Evolutionary conservation across 2,888 invertebrate species (phyloP).

Genomic region (Keiferia lycopersicella): DNA sequence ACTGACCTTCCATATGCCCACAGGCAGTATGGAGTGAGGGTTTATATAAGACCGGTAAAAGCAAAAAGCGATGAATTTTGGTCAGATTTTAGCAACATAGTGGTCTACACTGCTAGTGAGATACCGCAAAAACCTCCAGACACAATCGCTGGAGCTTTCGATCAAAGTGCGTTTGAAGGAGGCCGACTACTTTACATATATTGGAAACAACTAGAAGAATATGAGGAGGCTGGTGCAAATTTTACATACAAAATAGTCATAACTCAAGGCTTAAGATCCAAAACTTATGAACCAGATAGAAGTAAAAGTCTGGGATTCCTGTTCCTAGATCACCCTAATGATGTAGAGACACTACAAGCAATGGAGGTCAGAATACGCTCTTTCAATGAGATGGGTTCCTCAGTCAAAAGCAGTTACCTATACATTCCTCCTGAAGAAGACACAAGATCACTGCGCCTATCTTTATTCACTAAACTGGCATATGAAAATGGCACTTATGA

Average conservation of each 20-base stretch:
- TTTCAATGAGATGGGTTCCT: slow-evolving; percentile 82
- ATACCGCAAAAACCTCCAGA: slow-evolving; percentile 85
- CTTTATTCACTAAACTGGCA: slow-evolving; percentile 86
- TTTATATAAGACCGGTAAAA: slow-evolving; percentile 82
- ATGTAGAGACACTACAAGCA: slow-evolving; percentile 67
- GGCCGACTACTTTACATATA: slow-evolving; percentile 86
- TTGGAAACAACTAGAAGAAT: slow-evolving; percentile 88
- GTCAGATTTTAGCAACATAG: slow-evolving; percentile 84
- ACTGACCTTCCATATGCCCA: slow-evolving; percentile 84
- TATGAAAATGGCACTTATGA: slow-evolving; percentile 87
- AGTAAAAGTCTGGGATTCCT: slow-evolving; percentile 80
- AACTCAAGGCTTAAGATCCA: slow-evolving; percentile 54
- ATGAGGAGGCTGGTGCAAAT: slow-evolving; percentile 87
- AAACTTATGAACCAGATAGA: slow-evolving; percentile 66
- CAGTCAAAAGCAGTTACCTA: slow-evolving; percentile 79
- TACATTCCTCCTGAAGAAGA: slow-evolving; percentile 81
- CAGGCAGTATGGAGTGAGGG: slow-evolving; percentile 86
- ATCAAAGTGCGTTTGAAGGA: slow-evolving; percentile 77
- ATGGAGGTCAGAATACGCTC: slow-evolving; percentile 82
- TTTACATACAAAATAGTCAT: slow-evolving; percentile 85
- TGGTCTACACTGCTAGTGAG: slow-evolving; percentile 83
- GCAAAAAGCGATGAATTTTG: slow-evolving; percentile 83
- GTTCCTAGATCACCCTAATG: slow-evolving; percentile 77
- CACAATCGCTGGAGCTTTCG: slow-evolving; percentile 88
- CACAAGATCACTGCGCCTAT: slow-evolving; percentile 66